phyloP scores from a whole-genome alignment of 2,113 vertebrate species.

The Myodes glareolus region DNA sequence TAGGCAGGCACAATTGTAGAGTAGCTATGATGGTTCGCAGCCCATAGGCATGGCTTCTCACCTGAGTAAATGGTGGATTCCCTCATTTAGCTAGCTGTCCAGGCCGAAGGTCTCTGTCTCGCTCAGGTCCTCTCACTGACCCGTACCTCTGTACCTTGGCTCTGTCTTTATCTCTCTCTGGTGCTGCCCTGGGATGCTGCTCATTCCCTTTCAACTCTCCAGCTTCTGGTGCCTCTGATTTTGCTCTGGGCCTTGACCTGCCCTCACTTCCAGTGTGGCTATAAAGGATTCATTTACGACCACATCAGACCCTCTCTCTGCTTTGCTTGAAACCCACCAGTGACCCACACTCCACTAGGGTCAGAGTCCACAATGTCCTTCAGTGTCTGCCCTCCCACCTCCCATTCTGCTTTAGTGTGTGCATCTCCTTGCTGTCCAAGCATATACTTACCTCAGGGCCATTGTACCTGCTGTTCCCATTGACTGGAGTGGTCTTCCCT shows the following conservation, averaged over 20 bases:
- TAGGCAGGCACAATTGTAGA: not conserved
- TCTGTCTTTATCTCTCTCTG: not conserved
- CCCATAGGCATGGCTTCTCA: not conserved
- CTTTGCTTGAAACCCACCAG: not conserved
- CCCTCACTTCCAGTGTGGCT: not conserved
- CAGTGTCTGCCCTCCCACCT: accelerated
- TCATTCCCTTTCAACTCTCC: accelerated
- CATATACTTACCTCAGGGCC: not conserved
- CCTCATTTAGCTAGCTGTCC: not conserved
- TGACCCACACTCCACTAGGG: not conserved
- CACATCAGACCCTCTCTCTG: not conserved
- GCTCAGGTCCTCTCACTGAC: not conserved
- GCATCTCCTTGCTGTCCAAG: not conserved
- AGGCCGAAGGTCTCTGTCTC: not conserved
- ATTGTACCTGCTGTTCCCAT: not conserved
- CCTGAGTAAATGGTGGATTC: not conserved
- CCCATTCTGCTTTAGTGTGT: not conserved
- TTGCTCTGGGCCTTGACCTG: not conserved
- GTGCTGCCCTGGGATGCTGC: not conserved
- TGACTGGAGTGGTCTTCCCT: not conserved
- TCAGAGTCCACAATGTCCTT: not conserved
- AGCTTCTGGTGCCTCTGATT: accelerated
- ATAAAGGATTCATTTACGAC: not conserved
- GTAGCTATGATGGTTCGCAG: not conserved
- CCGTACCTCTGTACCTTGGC: accelerated